phyloP scores from a whole-genome alignment of 2,113 vertebrate genomes.

The Hemibagrus wyckioides region DNA sequence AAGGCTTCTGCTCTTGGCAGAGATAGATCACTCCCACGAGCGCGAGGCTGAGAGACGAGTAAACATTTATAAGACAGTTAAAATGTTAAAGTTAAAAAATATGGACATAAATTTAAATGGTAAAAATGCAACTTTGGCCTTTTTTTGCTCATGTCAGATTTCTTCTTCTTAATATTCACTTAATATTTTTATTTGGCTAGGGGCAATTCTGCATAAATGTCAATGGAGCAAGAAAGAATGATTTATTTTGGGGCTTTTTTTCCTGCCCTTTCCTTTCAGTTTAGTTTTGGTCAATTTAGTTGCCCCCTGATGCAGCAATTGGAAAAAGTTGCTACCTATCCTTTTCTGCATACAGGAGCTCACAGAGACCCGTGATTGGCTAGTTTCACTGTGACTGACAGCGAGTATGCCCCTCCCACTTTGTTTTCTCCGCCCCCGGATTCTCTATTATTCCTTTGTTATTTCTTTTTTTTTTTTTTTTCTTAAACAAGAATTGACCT shows the following conservation, averaged over 20 bases:
- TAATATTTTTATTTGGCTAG: not conserved
- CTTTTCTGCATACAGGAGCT: no score
- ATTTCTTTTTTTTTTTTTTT: no score
- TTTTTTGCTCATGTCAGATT: not conserved
- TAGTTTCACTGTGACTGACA: not conserved
- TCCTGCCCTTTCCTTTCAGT: not conserved
- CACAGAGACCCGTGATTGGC: not conserved
- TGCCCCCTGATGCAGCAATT: no score
- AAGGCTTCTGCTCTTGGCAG: conserved; percentile 2
- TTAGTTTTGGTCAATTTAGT: not conserved
- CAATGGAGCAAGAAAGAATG: not conserved
- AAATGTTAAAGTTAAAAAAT: not conserved
- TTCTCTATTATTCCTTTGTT: no score
- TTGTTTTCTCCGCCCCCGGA: no score
- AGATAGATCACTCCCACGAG: not conserved
- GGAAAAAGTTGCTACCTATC: no score
- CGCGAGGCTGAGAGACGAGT: not conserved
- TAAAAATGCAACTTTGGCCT: not conserved
- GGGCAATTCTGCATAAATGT: not conserved
- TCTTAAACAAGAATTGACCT: no score
- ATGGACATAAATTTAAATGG: not conserved
- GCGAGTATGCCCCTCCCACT: not conserved
- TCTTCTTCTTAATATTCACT: not conserved
- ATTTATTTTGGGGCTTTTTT: not conserved
- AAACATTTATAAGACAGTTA: not conserved